A percentile compares a stretch with the other conserved stretches of the same genome.
Conservation (phyloP, 1,140 invertebrate genomes). For the Ceratina australensis region DNA sequence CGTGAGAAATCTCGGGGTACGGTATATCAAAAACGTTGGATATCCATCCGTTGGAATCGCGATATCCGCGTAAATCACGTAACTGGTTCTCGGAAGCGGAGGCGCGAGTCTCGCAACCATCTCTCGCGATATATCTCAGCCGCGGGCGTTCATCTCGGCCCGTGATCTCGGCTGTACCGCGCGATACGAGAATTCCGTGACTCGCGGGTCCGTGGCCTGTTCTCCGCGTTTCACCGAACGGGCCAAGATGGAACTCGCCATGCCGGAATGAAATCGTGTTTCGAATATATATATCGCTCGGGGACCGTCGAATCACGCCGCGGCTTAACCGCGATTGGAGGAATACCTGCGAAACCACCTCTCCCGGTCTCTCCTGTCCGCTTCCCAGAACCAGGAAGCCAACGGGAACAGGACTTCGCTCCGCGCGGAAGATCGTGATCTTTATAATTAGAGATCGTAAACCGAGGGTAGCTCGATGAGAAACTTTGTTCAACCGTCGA, state of each 20-base stretch:
- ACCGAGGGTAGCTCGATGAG: slow-evolving; percentile 50
- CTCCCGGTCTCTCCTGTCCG: slow-evolving; percentile 1
- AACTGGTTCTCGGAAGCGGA: slow-evolving; percentile 39
- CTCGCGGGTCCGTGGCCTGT: slow-evolving; percentile 12
- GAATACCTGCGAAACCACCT: slow-evolving; percentile 25
- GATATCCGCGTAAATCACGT: slow-evolving; percentile 16
- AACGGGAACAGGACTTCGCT: slow-evolving; percentile 48
- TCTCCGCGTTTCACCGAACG: background rate
- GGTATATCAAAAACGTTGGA: background rate
- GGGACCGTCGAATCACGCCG: slow-evolving; percentile 31
- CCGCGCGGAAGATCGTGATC: slow-evolving; percentile 60
- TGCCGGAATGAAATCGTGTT: slow-evolving; percentile 36
- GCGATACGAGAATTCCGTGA: slow-evolving; percentile 13
- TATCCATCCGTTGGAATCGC: background rate
- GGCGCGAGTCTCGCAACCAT: background rate
- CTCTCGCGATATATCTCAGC: slow-evolving; percentile 24
- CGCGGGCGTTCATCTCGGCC: background rate
- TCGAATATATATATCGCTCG: slow-evolving; percentile 34
- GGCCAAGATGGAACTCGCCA: slow-evolving; percentile 34
- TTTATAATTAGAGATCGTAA: slow-evolving; percentile 67
- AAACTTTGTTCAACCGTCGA: slow-evolving; percentile 54
- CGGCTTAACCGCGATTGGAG: slow-evolving; percentile 34
- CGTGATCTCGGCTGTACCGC: background rate
- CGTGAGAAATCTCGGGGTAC: background rate
- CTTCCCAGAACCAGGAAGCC: slow-evolving; percentile 51